Evolutionary conservation across 2,113 vertebrate species (phyloP).

Genomic region (Ceyx melanurus): DNA sequence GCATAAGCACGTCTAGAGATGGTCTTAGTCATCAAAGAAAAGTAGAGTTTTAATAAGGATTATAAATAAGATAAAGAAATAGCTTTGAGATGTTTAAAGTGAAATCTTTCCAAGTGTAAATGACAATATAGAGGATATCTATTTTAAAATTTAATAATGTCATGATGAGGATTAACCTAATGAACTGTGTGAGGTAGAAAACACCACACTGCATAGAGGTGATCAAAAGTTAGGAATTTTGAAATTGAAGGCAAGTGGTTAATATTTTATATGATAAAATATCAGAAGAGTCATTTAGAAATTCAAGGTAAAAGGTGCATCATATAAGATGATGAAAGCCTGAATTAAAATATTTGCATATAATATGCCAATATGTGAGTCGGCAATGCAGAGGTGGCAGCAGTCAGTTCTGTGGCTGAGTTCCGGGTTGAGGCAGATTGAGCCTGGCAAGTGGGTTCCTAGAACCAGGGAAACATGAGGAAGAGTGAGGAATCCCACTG

Average conservation of each 20-base stretch:
- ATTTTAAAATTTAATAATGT: background rate
- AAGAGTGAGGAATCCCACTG: too few relatives aligned
- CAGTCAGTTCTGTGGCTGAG: too few relatives aligned
- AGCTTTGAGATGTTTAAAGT: background rate
- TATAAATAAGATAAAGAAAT: background rate
- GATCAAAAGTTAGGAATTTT: background rate
- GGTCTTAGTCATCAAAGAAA: background rate
- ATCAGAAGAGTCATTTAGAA: background rate
- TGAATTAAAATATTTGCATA: background rate
- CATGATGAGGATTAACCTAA: background rate
- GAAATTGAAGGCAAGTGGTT: background rate
- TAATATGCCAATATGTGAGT: background rate
- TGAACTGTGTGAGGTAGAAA: background rate
- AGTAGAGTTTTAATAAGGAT: background rate
- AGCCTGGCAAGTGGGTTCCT: too few relatives aligned
- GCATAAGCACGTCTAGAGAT: background rate
- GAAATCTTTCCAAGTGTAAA: background rate
- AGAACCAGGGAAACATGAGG: too few relatives aligned
- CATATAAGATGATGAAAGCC: background rate
- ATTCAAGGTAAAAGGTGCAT: background rate
- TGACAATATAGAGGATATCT: background rate
- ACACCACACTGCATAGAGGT: background rate
- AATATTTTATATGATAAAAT: background rate
- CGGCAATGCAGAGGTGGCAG: too few relatives aligned
- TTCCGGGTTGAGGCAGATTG: too few relatives aligned